Evolutionary conservation across 2,113 vertebrate genomes (phyloP).

Genomic region (Stigmatopora argus): DNA sequence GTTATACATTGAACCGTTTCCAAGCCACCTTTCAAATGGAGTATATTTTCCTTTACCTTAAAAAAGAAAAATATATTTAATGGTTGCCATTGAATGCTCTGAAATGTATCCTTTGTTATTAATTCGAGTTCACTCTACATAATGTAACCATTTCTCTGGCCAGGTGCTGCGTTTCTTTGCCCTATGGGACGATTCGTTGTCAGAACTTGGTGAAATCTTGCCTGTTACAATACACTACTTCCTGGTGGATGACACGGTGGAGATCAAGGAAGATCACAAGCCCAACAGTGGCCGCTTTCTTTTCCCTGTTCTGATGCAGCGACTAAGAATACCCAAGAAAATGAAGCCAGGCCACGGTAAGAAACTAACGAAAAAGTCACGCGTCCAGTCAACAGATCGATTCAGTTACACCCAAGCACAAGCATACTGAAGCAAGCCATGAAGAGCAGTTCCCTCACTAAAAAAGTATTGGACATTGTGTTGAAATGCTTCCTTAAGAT

Average conservation of each 20-base stretch:
- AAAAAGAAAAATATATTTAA: no score
- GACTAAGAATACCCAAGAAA: slow-evolving; percentile 79
- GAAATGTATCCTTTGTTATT: not conserved
- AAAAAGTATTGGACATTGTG: not conserved
- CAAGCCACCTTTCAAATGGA: no score
- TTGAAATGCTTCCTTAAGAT: not conserved
- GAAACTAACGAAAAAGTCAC: not conserved
- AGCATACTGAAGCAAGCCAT: not conserved
- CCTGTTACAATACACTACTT: slow-evolving; percentile 81
- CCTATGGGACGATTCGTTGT: slow-evolving; percentile 76
- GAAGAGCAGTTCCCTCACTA: not conserved
- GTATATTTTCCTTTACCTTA: no score
- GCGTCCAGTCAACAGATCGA: not conserved
- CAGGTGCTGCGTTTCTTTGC: slow-evolving; percentile 91
- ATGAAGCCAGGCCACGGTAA: slow-evolving; percentile 43
- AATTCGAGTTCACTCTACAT: not conserved
- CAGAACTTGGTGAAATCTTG: slow-evolving; percentile 68
- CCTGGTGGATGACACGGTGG: slow-evolving; percentile 83
- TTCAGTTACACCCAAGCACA: not conserved
- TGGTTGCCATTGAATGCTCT: not conserved
- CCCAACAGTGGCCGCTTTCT: slow-evolving; percentile 81
- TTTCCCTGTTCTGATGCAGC: slow-evolving; percentile 79
- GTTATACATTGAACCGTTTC: no score
- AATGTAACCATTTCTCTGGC: not conserved
- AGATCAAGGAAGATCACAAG: slow-evolving; percentile 81